phyloP scores from a whole-genome alignment of 2,888 invertebrate species.

The Drosophila imparisetae region DNA sequence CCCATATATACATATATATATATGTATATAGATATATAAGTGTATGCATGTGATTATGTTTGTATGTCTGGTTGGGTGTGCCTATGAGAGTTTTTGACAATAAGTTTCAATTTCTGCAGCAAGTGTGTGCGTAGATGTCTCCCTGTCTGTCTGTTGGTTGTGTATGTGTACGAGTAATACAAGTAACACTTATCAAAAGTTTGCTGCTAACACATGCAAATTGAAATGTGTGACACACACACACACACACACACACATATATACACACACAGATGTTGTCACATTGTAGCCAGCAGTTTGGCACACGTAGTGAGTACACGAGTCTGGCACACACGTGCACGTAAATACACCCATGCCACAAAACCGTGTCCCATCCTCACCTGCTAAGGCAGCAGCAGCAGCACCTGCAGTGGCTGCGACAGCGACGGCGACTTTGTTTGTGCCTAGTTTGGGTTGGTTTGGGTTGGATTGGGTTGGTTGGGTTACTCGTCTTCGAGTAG shows the following conservation, averaged over 20 bases:
- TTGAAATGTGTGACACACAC: constrained; percentile 74
- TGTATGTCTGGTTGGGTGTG: constrained; percentile 2
- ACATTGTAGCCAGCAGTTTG: constrained; percentile 62
- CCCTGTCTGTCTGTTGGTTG: constrained; percentile 11
- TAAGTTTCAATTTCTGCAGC: constrained; percentile 70
- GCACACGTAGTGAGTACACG: constrained; percentile 59
- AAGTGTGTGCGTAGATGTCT: constrained; percentile 16
- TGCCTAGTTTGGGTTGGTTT: background rate
- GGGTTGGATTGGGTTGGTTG: background rate
- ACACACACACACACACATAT: constrained; percentile 31
- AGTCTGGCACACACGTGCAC: constrained; percentile 49
- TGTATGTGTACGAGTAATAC: constrained; percentile 58
- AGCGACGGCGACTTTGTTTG: background rate
- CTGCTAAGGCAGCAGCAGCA: constrained; percentile 13
- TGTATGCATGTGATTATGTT: background rate
- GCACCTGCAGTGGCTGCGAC: constrained; percentile 16
- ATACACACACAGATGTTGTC: constrained; percentile 20
- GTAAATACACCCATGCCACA: constrained; percentile 29
- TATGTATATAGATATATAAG: constrained; percentile 33
- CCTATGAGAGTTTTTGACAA: constrained; percentile 64
- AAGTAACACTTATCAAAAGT: constrained; percentile 80
- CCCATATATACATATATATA: constrained; percentile 52
- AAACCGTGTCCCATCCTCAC: constrained; percentile 6
- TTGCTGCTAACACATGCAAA: constrained; percentile 80
- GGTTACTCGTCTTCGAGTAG: constrained; percentile 27